Conservation (phyloP, 2,797 vertebrate genomes). For the Otolemur crassicaudatus region DNA sequence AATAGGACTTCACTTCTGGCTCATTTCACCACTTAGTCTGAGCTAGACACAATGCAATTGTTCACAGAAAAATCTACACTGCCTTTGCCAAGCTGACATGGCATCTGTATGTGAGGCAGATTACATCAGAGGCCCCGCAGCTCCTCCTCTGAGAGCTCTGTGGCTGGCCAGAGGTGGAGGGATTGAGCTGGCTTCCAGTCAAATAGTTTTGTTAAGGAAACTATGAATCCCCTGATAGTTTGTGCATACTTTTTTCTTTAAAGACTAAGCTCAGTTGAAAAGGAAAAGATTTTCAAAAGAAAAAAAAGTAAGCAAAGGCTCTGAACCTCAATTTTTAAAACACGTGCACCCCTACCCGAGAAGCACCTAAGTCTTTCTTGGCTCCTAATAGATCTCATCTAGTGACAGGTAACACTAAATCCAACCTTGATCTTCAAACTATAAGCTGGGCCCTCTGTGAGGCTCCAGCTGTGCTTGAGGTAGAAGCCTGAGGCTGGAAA, state of each 20-base stretch:
- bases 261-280: slow-evolving; percentile 63
- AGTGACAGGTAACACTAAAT: background rate
- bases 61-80: background rate
- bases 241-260: slow-evolving; percentile 55
- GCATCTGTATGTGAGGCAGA: background rate
- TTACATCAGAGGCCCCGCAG: slow-evolving; percentile 24
- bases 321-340: slow-evolving; percentile 62
- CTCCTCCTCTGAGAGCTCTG: slow-evolving; percentile 17
- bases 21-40: background rate
- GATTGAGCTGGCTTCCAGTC: slow-evolving; percentile 41
- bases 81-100: slow-evolving; percentile 61
- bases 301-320: slow-evolving; percentile 31
- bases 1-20: slow-evolving; percentile 19
- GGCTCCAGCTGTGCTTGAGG: background rate
- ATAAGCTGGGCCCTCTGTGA: background rate
- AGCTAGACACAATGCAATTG: slow-evolving; percentile 10
- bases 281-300: slow-evolving; percentile 32
- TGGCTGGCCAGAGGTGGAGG: slow-evolving; percentile 47
- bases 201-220: slow-evolving; percentile 67
- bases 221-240: slow-evolving; percentile 54
- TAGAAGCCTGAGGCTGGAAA: background rate
- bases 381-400: background rate
- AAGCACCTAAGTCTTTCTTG: background rate
- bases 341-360: background rate
- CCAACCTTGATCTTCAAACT: background rate